Conservation (phyloP, 2,797 vertebrate genomes). For the Anguilla marmorata region DNA sequence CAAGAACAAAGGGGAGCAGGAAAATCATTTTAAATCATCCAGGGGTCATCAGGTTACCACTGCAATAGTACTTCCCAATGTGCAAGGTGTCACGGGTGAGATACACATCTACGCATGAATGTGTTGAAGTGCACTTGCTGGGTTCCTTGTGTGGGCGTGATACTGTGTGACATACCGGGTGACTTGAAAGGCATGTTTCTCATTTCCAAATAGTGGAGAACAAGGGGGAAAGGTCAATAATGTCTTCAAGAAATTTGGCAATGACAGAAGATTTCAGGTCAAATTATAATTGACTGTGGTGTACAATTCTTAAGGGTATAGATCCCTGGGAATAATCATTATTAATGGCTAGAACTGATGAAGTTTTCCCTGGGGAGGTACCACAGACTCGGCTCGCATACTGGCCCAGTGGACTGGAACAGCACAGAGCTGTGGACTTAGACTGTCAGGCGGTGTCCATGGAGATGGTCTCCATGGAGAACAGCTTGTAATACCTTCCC, state of each 20-base stretch:
- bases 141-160: background rate
- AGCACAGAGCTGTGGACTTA: background rate
- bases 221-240: background rate
- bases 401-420: background rate
- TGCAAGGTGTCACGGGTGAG: background rate
- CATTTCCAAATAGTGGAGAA: background rate
- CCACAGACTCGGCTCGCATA: background rate
- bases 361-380: background rate
- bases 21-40: background rate
- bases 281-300: background rate
- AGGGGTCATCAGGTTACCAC: background rate
- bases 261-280: background rate
- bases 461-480: background rate
- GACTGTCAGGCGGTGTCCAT: slow-evolving; percentile 15
- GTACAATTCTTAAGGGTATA: background rate
- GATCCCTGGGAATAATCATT: background rate
- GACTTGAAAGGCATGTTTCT: background rate
- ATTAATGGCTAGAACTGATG: background rate
- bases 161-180: background rate
- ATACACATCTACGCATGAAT: background rate
- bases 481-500: background rate
- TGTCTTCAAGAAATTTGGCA: background rate
- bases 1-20: background rate
- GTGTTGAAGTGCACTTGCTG: background rate
- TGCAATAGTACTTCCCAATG: background rate